Base-by-base conservation (phyloP, 2,797 vertebrate genomes). In the Lacerta bilineata region DNA sequence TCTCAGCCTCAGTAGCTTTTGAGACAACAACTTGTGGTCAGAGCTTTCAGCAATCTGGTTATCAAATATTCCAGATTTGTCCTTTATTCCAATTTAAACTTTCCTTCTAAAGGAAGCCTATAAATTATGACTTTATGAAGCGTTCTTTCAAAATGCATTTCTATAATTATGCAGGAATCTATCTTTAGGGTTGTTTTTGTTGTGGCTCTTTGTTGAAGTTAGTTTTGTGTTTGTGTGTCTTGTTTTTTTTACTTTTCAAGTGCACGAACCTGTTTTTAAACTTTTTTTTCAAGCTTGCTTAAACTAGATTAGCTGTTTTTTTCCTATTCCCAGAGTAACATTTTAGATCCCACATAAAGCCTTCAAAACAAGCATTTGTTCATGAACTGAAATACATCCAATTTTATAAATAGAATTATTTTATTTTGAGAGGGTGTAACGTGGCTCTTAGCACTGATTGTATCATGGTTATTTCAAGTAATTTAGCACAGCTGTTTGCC, bases 181-280 rank as follows among this genome's bases (percentile, higher is more conserved):
- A 79, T 96, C 93, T 96, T 96, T 96, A 92, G 90, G 94, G 81
- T 90, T 96, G 94, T 84, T 97, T 96, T 95, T 97, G 95, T 97
- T 97, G 95, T 97, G 92, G 92, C 93, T 96, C 96, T 95, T 92
- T 95, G 92, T 96, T 96, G 90, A 95, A 96, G 95, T 94, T 95
- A 75, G 92, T 94, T 95, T 95, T 95, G 13, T 71, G 50, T 95
- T 95, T 95, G 13, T 71, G 50, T 15, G 50, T 71, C 10, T 71
- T 15, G 11, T n/a, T 95, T 18, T 71, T 96, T 95, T 93, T 96
- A 96, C 94, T 92, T 94, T 91, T 55, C 87, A 93, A 95, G 92
- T 95, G 91, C 85, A 93, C 91, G 89, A 86, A 87, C 88, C 93
- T 95, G 91, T 94, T 97, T 96, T 96, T 95, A 96, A 96, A 94